Base-by-base conservation (phyloP, 2,797 vertebrate genomes). In the Micropoecilia bifurca region DNA sequence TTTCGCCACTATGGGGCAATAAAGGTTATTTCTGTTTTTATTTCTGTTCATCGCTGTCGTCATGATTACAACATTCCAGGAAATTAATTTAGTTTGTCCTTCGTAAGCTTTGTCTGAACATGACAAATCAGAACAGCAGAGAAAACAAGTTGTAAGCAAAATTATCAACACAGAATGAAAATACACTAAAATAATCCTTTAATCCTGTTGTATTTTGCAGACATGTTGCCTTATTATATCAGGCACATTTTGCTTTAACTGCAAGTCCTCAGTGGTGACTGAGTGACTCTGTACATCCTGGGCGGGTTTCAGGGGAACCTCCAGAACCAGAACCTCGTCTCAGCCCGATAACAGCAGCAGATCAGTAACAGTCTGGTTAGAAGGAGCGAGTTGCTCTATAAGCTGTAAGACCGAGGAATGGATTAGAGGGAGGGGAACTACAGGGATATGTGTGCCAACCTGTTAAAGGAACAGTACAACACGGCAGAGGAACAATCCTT, bases 401-500 rank as follows among this genome's bases (percentile, higher is more conserved):
- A 92, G 88, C 89, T 84, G 75, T 8, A 74, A 68, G 83, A 85
- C 82, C 83, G 86, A 83, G 83, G 84, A 81, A 84, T 77, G 80
- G 89, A 92, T 91, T 90, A 91, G 74, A 25, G 39, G 46, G 76
- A 68, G 80, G 73, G 78, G 71, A 69, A 76, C 66, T 2, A 45
- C 80, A 78, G 33, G 28, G 78, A 86, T 83, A 88, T 93, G 89
- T 92, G 92, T 92, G 90, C 89, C 90, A 92, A 87, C 77, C 83
- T 88, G 90, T 94, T 92, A 93, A 93, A 93, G 93, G 76, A 83
- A 90, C 89, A 88, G 90, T n/a, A 71, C 36, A 82, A 63, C 33
- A 79, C 82, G 86, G 88, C 78, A 87, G 48, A 69, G 22, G 9
- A 55, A 43, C 25, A 75, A 46, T 45, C 68, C 76, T 79, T 82